Evolutionary conservation across 2,797 vertebrate species (phyloP).

Genomic region (Australoheros facetus): DNA sequence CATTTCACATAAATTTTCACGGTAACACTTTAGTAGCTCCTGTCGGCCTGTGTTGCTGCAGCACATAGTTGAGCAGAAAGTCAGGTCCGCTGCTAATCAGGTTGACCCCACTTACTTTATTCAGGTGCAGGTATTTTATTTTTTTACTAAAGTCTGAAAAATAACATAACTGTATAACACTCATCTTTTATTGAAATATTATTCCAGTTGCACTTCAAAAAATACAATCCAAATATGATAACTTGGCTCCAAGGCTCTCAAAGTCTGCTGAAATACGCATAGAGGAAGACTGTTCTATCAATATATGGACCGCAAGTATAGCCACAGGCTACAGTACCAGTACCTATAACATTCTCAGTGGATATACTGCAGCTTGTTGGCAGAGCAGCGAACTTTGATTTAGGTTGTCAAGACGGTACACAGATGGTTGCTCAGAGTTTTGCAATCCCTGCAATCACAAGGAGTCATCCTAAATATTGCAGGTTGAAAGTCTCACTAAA

Average conservation of each 20-base stretch:
- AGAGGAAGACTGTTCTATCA: neutral
- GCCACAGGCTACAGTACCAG: neutral
- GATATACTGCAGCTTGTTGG: neutral
- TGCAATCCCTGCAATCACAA: neutral
- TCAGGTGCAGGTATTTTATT: neutral
- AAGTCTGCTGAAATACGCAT: neutral
- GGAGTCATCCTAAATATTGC: neutral
- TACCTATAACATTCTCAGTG: neutral
- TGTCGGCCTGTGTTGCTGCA: neutral
- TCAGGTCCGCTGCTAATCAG: conserved; percentile 23
- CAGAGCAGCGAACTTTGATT: conserved; percentile 1
- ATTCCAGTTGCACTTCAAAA: too few species aligned
- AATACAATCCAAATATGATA: too few species aligned
- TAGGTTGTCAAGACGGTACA: neutral
- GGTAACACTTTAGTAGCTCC: neutral
- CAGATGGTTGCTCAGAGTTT: neutral
- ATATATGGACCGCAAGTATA: neutral
- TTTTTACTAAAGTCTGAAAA: conserved; percentile 25
- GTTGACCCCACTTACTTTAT: conserved; percentile 29
- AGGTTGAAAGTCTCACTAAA: neutral
- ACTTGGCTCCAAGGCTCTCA: neutral
- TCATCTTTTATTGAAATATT: neutral
- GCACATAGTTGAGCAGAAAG: conserved; percentile 6
- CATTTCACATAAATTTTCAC: neutral
- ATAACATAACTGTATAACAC: neutral